Evolutionary conservation across 1,140 invertebrate species (phyloP).

Genomic region (Holotrichia oblita): DNA sequence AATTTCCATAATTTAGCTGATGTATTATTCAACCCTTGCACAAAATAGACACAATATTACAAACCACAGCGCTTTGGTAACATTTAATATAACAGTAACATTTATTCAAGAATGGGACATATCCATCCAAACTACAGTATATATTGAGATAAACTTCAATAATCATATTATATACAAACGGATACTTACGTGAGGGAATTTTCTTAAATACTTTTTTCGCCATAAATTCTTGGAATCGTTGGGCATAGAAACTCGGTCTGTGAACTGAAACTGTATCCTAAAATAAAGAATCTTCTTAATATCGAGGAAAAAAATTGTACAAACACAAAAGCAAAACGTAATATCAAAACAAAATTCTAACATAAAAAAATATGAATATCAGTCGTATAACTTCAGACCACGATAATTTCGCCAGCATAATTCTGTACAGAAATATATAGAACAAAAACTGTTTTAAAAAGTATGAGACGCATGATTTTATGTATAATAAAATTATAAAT

Average conservation of each 20-base stretch:
- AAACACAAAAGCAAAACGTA: too few relatives aligned
- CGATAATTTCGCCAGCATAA: too few relatives aligned
- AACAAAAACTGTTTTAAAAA: too few relatives aligned
- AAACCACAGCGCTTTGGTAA: neutral
- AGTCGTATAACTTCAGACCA: too few relatives aligned
- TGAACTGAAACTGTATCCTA: slow-evolving; percentile 98
- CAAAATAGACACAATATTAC: slow-evolving; percentile 1
- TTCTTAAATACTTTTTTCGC: slow-evolving; percentile 96
- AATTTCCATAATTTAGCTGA: too few relatives aligned
- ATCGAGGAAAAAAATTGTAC: neutral
- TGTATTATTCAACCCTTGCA: too few relatives aligned
- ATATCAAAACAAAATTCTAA: neutral
- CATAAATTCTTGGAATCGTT: slow-evolving; percentile 97
- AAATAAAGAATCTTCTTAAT: slow-evolving; percentile 47
- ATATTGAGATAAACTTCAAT: too few relatives aligned
- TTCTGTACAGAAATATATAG: too few relatives aligned
- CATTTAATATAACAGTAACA: slow-evolving; percentile 30
- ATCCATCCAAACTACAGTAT: slow-evolving; percentile 35
- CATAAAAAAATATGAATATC: too few relatives aligned
- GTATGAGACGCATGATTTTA: too few relatives aligned
- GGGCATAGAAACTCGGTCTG: slow-evolving; percentile 95
- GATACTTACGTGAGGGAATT: slow-evolving; percentile 95
- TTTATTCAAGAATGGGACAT: slow-evolving; percentile 45
- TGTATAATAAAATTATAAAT: too few relatives aligned
- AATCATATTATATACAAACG: neutral